phyloP scores from a whole-genome alignment of 1,140 invertebrate genomes.

The Antheraea mylitta region DNA sequence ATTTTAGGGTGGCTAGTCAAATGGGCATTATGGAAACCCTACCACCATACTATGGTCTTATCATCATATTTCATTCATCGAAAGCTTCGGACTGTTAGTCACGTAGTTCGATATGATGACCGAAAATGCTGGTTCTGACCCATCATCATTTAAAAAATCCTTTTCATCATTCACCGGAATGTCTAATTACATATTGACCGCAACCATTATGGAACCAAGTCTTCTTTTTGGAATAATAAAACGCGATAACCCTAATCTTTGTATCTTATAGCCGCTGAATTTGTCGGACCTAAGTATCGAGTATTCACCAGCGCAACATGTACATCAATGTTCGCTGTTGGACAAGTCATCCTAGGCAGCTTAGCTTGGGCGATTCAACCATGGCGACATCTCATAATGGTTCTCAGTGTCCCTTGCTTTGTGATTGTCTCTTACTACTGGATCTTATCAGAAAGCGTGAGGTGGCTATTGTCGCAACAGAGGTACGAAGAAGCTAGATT shows the following conservation, averaged over 20 bases:
- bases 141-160: too few species aligned
- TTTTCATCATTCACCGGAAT: too few species aligned
- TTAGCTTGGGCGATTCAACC: conserved; percentile 84
- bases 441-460: conserved; percentile 82
- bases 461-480: conserved; percentile 87
- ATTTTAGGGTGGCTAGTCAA: too few species aligned
- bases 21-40: too few species aligned
- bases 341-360: conserved; percentile 83
- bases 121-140: too few species aligned
- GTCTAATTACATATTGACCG: too few species aligned
- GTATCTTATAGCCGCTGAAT: conserved; percentile 84
- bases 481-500: conserved; percentile 81
- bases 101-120: too few species aligned
- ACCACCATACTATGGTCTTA: too few species aligned
- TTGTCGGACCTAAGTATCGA: conserved; percentile 85
- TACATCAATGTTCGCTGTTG: conserved; percentile 85
- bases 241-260: not conserved
- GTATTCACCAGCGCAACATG: conserved; percentile 85
- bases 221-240: too few species aligned
- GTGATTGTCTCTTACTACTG: conserved; percentile 82
- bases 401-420: conserved; percentile 84
- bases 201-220: too few species aligned
- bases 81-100: too few species aligned
- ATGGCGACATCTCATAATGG: conserved; percentile 85
- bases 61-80: too few species aligned